Evolutionary conservation across 2,888 invertebrate species (phyloP).

Genomic region (Nomada lathburiana): DNA sequence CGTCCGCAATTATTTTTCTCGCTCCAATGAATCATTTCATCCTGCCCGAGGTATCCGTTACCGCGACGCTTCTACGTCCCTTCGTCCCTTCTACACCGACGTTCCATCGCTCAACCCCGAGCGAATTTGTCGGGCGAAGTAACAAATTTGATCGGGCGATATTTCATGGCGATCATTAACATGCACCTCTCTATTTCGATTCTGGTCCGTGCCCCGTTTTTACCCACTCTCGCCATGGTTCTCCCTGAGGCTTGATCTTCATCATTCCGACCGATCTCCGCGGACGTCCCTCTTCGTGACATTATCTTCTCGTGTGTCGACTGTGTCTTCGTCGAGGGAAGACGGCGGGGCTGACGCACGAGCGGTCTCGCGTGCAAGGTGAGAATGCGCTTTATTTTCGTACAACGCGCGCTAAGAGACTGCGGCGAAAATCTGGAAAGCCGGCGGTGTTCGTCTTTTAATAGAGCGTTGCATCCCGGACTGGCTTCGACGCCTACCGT

Average conservation of each 20-base stretch:
- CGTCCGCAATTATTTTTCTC: too few species aligned
- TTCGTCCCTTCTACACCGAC: neutral
- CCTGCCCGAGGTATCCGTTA: too few species aligned
- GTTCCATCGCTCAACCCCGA: neutral
- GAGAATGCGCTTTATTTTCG: slow-evolving; percentile 69
- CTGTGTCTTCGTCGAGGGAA: slow-evolving; percentile 8
- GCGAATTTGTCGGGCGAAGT: slow-evolving; percentile 4
- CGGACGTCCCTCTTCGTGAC: neutral
- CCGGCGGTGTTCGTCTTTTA: slow-evolving; percentile 73
- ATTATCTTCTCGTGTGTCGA: neutral
- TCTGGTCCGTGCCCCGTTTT: neutral
- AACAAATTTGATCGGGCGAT: neutral
- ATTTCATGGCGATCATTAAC: slow-evolving; percentile 2
- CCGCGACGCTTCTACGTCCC: neutral
- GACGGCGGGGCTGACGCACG: slow-evolving; percentile 20
- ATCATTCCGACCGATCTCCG: neutral
- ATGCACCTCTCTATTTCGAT: slow-evolving; percentile 15
- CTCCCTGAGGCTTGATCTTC: neutral
- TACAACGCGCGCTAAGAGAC: slow-evolving; percentile 67
- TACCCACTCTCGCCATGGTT: too few species aligned
- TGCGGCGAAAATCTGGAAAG: slow-evolving; percentile 72
- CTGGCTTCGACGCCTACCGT: slow-evolving; percentile 32
- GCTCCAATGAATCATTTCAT: neutral
- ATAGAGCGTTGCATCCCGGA: slow-evolving; percentile 68
- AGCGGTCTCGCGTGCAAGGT: slow-evolving; percentile 33